phyloP scores from a whole-genome alignment of 1,140 invertebrate genomes.

The Spodoptera frugiperda region DNA sequence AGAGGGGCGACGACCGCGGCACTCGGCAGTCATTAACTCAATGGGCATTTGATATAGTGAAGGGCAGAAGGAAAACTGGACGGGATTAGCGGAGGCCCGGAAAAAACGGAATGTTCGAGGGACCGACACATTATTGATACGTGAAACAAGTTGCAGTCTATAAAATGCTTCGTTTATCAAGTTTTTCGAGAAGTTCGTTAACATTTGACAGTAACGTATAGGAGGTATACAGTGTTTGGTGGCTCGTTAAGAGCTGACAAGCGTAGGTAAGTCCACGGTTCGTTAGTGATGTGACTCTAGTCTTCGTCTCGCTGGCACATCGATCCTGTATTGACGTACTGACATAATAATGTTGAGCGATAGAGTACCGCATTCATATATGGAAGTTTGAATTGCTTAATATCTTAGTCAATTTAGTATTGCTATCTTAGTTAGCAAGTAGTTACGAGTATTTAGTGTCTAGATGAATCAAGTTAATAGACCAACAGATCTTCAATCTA shows the following conservation, averaged over 20 bases:
- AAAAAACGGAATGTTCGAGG: slow-evolving; percentile 33
- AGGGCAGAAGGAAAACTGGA: slow-evolving; percentile 24
- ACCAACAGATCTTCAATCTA: too few species aligned
- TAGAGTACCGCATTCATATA: background rate
- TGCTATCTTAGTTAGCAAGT: too few species aligned
- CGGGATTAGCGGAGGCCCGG: slow-evolving; percentile 19
- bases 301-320: slow-evolving; percentile 54
- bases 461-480: too few species aligned
- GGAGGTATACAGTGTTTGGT: background rate
- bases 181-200: slow-evolving; percentile 35
- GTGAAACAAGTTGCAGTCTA: slow-evolving; percentile 7
- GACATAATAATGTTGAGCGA: slow-evolving; percentile 14
- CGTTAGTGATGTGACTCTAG: slow-evolving; percentile 67
- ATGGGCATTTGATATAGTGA: slow-evolving; percentile 43
- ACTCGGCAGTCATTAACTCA: slow-evolving; percentile 43
- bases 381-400: too few species aligned
- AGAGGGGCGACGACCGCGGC: slow-evolving; percentile 29
- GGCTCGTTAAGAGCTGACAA: slow-evolving; percentile 62
- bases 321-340: slow-evolving; percentile 46
- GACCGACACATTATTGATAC: slow-evolving; percentile 9
- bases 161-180: slow-evolving; percentile 32
- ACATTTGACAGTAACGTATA: slow-evolving; percentile 38
- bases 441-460: too few species aligned
- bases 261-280: slow-evolving; percentile 61
- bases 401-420: too few species aligned